Evolutionary conservation across 2,113 vertebrate genomes (phyloP).

Genomic region (Corynorhinus townsendii): DNA sequence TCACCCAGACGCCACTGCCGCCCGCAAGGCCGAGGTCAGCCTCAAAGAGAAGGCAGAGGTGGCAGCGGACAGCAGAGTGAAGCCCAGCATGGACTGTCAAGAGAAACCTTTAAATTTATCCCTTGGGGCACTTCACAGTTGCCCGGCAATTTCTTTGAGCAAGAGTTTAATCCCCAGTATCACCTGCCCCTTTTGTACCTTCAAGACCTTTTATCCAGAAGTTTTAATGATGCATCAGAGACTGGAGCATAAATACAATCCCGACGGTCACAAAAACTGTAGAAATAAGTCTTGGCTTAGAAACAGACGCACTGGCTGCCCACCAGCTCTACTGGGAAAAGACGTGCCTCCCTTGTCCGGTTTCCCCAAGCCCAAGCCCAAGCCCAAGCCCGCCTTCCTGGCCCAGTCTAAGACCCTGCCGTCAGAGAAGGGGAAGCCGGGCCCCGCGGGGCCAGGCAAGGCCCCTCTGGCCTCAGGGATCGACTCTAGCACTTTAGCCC

Average conservation of each 20-base stretch:
- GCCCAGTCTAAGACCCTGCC: conserved; percentile 73
- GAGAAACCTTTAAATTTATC: conserved; percentile 90
- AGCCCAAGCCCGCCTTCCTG: conserved; percentile 77
- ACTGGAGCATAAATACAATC: conserved; percentile 89
- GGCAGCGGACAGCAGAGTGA: conserved; percentile 41
- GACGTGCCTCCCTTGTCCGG: conserved; percentile 86
- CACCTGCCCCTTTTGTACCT: conserved; percentile 88
- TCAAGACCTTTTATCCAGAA: conserved; percentile 92
- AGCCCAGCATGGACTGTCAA: conserved; percentile 35
- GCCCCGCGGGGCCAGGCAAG: conserved; percentile 58
- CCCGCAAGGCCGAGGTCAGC: conserved; percentile 25
- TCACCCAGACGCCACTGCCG: conserved; percentile 4
- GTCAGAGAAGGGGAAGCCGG: conserved; percentile 74
- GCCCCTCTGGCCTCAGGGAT: conserved; percentile 67
- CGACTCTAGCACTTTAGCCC: conserved; percentile 72
- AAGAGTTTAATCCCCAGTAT: conserved; percentile 76
- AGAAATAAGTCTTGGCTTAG: conserved; percentile 70
- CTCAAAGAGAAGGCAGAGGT: conserved; percentile 41
- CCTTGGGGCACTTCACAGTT: conserved; percentile 75
- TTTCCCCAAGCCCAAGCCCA: conserved; percentile 76
- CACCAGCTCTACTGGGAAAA: conserved; percentile 91
- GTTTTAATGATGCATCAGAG: conserved; percentile 92
- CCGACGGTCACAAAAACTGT: conserved; percentile 77
- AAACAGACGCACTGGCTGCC: conserved; percentile 90
- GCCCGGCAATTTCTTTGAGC: conserved; percentile 75